Conservation (phyloP, 2,888 invertebrate species). For the Dicyrtomina minuta region DNA sequence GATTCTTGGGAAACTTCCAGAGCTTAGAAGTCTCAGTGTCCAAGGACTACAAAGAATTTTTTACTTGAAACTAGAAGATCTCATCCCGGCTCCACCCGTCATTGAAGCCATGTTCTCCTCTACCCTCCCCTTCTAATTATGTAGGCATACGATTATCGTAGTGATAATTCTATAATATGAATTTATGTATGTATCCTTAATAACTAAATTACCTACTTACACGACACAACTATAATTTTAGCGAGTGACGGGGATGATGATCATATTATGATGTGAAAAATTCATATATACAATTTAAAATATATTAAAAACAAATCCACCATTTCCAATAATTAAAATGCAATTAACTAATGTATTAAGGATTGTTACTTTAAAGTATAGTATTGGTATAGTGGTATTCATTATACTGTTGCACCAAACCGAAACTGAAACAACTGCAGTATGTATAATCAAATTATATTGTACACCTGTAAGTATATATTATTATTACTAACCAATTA, state of each 20-base stretch:
- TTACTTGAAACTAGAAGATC: conserved; percentile 87
- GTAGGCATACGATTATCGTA: not conserved
- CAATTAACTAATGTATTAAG: not conserved
- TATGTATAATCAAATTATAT: not conserved
- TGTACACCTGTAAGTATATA: not conserved
- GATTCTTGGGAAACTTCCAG: conserved; percentile 86
- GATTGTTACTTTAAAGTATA: conserved; percentile 1
- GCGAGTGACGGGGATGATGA: too few species aligned
- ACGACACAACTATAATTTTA: too few species aligned
- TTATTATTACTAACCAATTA: not conserved
- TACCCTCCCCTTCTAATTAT: conserved; percentile 82
- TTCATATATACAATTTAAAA: not conserved
- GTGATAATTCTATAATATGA: too few species aligned
- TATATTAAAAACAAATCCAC: not conserved
- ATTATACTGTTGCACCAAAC: conserved; percentile 7
- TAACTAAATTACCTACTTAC: too few species aligned
- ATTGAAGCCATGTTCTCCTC: conserved; percentile 95
- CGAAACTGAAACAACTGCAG: not conserved
- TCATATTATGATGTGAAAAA: too few species aligned
- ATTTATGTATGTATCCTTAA: not conserved
- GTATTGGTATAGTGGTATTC: not conserved
- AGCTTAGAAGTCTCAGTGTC: conserved; percentile 85
- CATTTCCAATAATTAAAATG: not conserved
- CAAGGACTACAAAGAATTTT: conserved; percentile 93
- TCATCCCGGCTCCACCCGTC: conserved; percentile 86